Conservation (phyloP, 2,797 vertebrate genomes). For the Tokudaia tokunoshimensis region DNA sequence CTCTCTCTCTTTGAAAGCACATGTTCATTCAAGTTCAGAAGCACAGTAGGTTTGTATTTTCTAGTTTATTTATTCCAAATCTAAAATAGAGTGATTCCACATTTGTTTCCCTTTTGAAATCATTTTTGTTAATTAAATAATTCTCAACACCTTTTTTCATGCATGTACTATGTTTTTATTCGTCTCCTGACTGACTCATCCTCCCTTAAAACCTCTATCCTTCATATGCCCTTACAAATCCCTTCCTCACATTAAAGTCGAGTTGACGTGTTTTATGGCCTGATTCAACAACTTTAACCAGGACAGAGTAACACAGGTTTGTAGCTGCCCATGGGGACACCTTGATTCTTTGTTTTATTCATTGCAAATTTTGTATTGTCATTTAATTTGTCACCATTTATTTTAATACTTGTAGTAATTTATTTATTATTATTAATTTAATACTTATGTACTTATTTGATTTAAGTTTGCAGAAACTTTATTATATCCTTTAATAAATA, state of each 20-base stretch:
- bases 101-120: not conserved
- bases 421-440: not conserved
- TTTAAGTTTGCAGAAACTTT: not conserved
- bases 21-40: not conserved
- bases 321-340: not conserved
- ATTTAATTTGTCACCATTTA: not conserved
- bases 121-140: not conserved
- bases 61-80: not conserved
- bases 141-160: not conserved
- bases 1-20: not conserved
- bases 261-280: not conserved
- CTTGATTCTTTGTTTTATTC: not conserved
- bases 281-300: not conserved
- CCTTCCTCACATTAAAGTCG: not conserved
- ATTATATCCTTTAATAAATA: not conserved
- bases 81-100: not conserved
- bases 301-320: not conserved
- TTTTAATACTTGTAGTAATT: not conserved
- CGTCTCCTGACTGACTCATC: no score
- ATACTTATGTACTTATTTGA: not conserved
- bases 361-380: not conserved
- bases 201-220: no score
- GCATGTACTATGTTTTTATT: not conserved
- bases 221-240: not conserved
- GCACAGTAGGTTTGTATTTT: not conserved